Percentiles rank a stretch among this genome's conserved stretches.
Conservation (phyloP, 2,113 vertebrate genomes). For the Catharus fuscescens region DNA sequence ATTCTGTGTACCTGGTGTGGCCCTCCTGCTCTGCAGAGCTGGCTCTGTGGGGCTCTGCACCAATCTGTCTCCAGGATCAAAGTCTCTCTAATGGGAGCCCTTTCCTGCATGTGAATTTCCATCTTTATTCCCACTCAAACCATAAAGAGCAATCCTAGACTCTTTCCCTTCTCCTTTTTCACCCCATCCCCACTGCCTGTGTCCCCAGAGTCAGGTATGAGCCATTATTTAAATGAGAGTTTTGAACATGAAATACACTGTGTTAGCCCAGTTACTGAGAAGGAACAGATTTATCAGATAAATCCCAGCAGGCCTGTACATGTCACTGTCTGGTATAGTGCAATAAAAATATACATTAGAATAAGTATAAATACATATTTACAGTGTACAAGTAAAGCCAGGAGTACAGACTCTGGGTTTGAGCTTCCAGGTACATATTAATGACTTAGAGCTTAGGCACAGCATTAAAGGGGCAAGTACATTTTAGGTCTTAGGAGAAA, state of each 20-base stretch:
- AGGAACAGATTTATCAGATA: slow-evolving; percentile 37
- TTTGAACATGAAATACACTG: not conserved
- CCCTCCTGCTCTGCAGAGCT: not conserved
- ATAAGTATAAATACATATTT: slow-evolving; percentile 61
- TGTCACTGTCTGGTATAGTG: slow-evolving; percentile 27
- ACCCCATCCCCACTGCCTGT: not conserved
- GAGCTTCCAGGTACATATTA: not conserved
- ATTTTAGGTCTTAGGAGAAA: not conserved
- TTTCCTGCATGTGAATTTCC: not conserved
- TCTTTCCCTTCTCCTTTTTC: not conserved
- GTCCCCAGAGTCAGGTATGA: not conserved
- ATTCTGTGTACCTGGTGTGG: fast-evolving
- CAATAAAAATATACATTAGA: slow-evolving; percentile 55
- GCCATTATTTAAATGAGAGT: not conserved
- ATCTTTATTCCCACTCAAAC: not conserved
- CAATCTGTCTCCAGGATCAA: not conserved
- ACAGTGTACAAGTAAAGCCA: slow-evolving; percentile 45
- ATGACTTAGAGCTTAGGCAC: not conserved
- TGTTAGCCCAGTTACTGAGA: not conserved
- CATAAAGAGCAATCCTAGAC: not conserved
- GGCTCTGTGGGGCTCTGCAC: not conserved
- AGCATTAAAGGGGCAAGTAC: not conserved
- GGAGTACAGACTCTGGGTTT: slow-evolving; percentile 13
- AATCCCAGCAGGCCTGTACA: slow-evolving; percentile 27
- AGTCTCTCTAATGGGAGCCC: not conserved